phyloP scores from a whole-genome alignment of 2,888 invertebrate genomes.

The Spicauda simplicius region DNA sequence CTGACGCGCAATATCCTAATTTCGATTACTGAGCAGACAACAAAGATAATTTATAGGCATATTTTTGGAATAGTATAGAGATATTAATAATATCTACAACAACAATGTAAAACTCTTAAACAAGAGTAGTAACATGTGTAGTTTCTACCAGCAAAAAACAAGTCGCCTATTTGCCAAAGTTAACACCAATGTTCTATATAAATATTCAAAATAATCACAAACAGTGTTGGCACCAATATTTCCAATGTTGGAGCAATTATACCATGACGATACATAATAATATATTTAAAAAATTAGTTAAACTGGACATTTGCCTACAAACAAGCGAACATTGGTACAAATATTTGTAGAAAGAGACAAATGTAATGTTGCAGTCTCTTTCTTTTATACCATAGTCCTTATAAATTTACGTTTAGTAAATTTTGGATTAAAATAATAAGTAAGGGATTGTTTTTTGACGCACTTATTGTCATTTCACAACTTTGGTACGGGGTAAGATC shows the following conservation, averaged over 20 bases:
- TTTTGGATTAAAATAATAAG: not conserved
- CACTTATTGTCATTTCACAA: constrained; percentile 78
- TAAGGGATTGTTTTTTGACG: constrained; percentile 41
- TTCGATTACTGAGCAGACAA: too few relatives aligned
- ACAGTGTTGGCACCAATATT: constrained; percentile 46
- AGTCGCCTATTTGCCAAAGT: not conserved
- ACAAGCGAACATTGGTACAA: constrained; percentile 4
- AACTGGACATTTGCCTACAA: constrained; percentile 24
- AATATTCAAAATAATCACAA: constrained; percentile 25
- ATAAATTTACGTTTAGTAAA: not conserved
- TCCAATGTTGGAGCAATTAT: constrained; percentile 42
- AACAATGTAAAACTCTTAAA: too few relatives aligned
- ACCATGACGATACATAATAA: constrained; percentile 12
- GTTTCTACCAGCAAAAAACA: too few relatives aligned
- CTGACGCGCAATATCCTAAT: too few relatives aligned
- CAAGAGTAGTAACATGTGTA: too few relatives aligned
- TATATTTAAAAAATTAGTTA: constrained; percentile 10
- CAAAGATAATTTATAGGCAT: too few relatives aligned
- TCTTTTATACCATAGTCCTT: too few relatives aligned
- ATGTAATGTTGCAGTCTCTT: not conserved
- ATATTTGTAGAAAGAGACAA: not conserved
- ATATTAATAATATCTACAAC: too few relatives aligned
- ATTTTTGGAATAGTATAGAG: too few relatives aligned
- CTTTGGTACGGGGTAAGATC: constrained; percentile 54
- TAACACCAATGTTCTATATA: constrained; percentile 17